These are phyloP conservation scores for Bujurquina vittata DNA, from an alignment of 2,113 vertebrate species.

Conservation along the genomic window DNA sequence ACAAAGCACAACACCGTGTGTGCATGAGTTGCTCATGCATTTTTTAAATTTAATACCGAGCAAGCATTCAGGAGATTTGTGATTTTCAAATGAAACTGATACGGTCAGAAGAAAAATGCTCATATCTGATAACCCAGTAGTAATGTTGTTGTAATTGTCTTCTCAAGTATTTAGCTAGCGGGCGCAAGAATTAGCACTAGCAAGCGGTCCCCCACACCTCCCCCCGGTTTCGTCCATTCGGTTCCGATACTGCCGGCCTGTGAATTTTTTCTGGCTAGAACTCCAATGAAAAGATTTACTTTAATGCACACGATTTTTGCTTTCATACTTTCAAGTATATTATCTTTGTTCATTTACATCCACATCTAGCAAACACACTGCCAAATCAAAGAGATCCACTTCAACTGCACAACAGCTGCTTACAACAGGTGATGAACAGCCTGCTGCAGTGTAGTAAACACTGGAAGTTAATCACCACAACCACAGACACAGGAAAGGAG, in stretches of 20 bases:
- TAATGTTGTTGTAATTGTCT: background rate
- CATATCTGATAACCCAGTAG: background rate
- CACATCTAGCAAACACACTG: slow-evolving; percentile 2
- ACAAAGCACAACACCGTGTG: too few relatives aligned
- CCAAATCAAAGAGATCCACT: slow-evolving; percentile 8
- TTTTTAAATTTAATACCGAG: background rate
- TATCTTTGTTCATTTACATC: slow-evolving; percentile 30
- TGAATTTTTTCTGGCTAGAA: too few relatives aligned
- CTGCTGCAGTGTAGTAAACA: background rate
- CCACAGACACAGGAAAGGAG: background rate
- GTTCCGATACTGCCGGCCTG: too few relatives aligned
- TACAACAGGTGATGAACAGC: background rate
- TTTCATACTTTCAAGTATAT: slow-evolving; percentile 36
- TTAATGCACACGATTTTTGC: background rate
- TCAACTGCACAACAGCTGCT: background rate
- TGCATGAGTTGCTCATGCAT: too few relatives aligned
- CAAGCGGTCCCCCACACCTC: too few relatives aligned
- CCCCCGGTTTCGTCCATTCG: too few relatives aligned
- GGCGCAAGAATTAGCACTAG: too few relatives aligned
- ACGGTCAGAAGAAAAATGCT: background rate
- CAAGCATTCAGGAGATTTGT: background rate
- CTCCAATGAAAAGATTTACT: slow-evolving; percentile 30
- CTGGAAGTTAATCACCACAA: slow-evolving; percentile 2
- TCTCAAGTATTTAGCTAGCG: too few relatives aligned
- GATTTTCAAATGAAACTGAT: background rate